Evolutionary conservation across 2,888 invertebrate genomes (phyloP).

Genomic region (Quadriops clusia): DNA sequence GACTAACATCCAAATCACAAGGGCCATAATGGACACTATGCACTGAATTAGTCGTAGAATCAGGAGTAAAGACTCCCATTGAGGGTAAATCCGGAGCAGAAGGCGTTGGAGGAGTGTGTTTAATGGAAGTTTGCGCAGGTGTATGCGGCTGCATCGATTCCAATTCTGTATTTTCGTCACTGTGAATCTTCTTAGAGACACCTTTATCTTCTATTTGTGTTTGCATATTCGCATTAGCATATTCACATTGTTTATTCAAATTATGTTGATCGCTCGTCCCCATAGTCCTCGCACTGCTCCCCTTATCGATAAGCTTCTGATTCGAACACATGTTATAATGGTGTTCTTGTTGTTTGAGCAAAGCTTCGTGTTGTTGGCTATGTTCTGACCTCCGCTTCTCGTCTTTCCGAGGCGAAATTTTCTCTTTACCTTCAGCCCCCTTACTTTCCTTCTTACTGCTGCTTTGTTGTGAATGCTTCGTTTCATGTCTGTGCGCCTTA

Average conservation of each 20-base stretch:
- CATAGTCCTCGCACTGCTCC: constrained; percentile 8
- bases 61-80: constrained; percentile 77
- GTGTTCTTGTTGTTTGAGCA: neutral
- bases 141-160: constrained; percentile 23
- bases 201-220: constrained; percentile 4
- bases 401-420: constrained; percentile 22
- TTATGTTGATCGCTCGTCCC: constrained; percentile 5
- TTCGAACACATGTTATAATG: constrained; percentile 6
- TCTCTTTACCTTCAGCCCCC: constrained; percentile 17
- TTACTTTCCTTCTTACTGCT: constrained; percentile 16
- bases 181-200: constrained; percentile 14
- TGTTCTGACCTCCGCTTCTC: constrained; percentile 13
- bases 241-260: constrained; percentile 1
- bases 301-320: no score
- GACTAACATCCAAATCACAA: constrained; percentile 73
- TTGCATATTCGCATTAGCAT: constrained; percentile 2
- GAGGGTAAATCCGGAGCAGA: constrained; percentile 55
- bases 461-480: constrained; percentile 20
- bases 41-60: constrained; percentile 71
- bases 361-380: constrained; percentile 5
- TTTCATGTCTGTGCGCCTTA: constrained; percentile 30
- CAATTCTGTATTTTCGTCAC: constrained; percentile 32
- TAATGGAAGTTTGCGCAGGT: constrained; percentile 23
- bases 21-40: constrained; percentile 66
- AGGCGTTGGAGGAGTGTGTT: constrained; percentile 38